phyloP scores from a whole-genome alignment of 1,140 invertebrate species.

The Chrysopa pallens region DNA sequence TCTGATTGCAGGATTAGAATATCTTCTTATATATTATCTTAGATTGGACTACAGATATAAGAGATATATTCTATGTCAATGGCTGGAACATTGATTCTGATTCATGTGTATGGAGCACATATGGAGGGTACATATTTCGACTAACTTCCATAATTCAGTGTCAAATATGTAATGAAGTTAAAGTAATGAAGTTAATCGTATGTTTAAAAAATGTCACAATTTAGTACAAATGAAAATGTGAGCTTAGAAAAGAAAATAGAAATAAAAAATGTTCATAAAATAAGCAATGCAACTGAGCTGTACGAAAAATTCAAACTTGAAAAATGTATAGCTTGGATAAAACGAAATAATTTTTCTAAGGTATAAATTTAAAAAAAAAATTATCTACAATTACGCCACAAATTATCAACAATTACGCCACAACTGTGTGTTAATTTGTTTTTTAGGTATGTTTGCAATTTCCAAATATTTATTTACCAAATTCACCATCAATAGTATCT shows the following conservation, averaged over 20 bases:
- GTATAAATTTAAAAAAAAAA: conserved; percentile 23
- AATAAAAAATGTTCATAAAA: background rate
- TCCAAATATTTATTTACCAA: conserved; percentile 59
- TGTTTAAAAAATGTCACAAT: background rate
- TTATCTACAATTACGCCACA: background rate
- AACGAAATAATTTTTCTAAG: conserved; percentile 37
- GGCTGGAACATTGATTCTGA: no score
- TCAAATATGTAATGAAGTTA: no score
- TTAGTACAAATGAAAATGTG: background rate
- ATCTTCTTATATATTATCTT: no score
- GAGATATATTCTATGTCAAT: no score
- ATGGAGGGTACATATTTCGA: no score
- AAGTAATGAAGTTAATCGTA: background rate
- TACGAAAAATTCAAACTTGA: conserved; percentile 15
- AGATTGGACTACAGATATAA: no score
- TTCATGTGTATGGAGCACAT: no score
- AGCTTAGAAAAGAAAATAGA: background rate
- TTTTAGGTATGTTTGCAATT: conserved; percentile 77
- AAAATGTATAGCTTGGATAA: conserved; percentile 46
- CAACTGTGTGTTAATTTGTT: conserved; percentile 5
- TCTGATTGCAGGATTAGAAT: no score
- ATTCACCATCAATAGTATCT: conserved; percentile 48
- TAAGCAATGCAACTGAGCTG: conserved; percentile 1
- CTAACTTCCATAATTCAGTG: no score
- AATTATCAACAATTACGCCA: conserved; percentile 5